Base-by-base conservation (phyloP, 2,888 invertebrate genomes). In the Yponomeuta malinellus region DNA sequence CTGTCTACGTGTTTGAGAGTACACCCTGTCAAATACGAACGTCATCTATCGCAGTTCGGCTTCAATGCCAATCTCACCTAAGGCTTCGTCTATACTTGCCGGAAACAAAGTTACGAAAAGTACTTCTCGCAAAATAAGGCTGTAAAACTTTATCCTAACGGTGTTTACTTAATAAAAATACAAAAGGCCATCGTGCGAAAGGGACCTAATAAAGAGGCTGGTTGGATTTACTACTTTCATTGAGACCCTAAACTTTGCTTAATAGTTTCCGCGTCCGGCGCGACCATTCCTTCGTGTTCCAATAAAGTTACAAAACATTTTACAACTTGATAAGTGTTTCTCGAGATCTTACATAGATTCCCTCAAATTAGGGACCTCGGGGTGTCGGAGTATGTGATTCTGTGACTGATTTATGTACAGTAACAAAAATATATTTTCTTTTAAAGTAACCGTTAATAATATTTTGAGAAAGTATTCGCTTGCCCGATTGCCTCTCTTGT, bases 211-310 rank as follows among this genome's bases (percentile, higher is more conserved):
- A 73, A 43, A 71, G 71, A 73, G 52, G 70, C 69, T 65, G 70
- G 70, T 48, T 70, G 72, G 74, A 77, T 78, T 78, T 78, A 78
- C 76, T 74, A 74, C 75, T 76, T 76, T 78, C 75, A 75, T 77
- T 74, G 74, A 65, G 73, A 67, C 72, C 74, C 74, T 73, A 75
- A 75, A 77, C 73, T 74, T 74, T 70, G 72, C 68, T 72, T 72
- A 73, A 75, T 75, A 74, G 74, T 71, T 70, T 68, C 72, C 71
- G 74, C 71, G 72, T 71, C 71, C 72, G 69, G 69, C 69, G 68
- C 70, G 43, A 43, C 43, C 43, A 3, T 43, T 43, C 63, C 59
- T 33, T 71, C 63, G 65, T 52, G 52, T 67, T 65, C 70, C 70
- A 64, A 70, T 71, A 70, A 69, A 71, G 71, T 71, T 72, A 71